phyloP scores from a whole-genome alignment of 2,113 vertebrate species.

The Strix aluco region DNA sequence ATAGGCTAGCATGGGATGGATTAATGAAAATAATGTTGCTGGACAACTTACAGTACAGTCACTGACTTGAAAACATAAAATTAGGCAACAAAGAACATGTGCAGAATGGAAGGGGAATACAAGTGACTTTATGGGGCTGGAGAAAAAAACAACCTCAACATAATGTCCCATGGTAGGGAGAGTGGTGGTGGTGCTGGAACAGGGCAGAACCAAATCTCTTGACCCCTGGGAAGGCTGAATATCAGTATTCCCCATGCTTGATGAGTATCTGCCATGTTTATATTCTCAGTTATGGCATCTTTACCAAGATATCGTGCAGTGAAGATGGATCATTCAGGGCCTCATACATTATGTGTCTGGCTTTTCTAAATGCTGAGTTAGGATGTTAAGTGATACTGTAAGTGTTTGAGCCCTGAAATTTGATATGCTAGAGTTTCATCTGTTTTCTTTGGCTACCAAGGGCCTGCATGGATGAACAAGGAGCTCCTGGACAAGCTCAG shows the following conservation, averaged over 20 bases:
- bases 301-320: not conserved
- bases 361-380: not conserved
- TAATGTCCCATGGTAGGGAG: too few relatives aligned
- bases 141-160: not conserved
- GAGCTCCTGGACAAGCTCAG: too few relatives aligned
- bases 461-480: too few relatives aligned
- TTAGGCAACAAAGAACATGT: not conserved
- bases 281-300: not conserved
- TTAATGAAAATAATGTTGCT: slow-evolving; percentile 10
- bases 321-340: not conserved
- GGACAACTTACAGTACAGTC: not conserved
- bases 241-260: not conserved
- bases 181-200: not conserved
- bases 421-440: not conserved
- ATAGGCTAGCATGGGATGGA: not conserved
- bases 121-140: not conserved
- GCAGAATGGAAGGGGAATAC: not conserved
- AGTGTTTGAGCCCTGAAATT: not conserved
- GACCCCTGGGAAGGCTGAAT: not conserved
- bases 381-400: not conserved
- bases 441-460: not conserved
- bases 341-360: not conserved
- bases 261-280: not conserved
- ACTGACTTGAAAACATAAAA: slow-evolving; percentile 10
- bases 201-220: not conserved